phyloP scores from a whole-genome alignment of 2,888 invertebrate genomes.

The Hyalella azteca region DNA sequence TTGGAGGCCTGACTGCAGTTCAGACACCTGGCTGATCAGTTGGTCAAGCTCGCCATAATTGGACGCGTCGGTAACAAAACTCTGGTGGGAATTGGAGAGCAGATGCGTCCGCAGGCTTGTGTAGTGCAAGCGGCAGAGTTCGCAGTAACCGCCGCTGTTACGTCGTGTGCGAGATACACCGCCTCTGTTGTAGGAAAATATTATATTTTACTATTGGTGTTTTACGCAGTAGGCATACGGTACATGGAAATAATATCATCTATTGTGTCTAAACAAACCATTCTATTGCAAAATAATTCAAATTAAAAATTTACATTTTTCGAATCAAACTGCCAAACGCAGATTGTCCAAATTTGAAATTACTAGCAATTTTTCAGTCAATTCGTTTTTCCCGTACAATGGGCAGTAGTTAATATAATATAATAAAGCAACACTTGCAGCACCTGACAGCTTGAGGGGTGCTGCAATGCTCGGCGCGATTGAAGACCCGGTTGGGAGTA shows the following conservation, averaged over 20 bases:
- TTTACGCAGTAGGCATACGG: too few relatives aligned
- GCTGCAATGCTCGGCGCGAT: not conserved
- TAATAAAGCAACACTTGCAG: not conserved
- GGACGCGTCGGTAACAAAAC: conserved; percentile 49
- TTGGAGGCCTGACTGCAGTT: not conserved
- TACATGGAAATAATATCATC: too few relatives aligned
- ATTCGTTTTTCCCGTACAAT: too few relatives aligned
- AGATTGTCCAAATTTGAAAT: too few relatives aligned
- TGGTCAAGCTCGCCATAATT: conserved; percentile 55
- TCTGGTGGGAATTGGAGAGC: conserved; percentile 46
- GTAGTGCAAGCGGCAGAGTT: conserved; percentile 50
- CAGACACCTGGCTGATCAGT: conserved; percentile 39
- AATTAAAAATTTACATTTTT: too few relatives aligned
- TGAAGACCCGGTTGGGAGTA: not conserved
- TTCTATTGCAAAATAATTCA: too few relatives aligned
- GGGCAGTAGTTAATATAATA: too few relatives aligned
- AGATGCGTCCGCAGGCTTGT: conserved; percentile 48
- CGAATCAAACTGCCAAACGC: too few relatives aligned
- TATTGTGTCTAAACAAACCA: too few relatives aligned
- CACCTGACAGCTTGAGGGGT: conserved; percentile 10
- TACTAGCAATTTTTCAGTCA: too few relatives aligned
- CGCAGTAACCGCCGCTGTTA: conserved; percentile 55
- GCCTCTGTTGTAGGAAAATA: too few relatives aligned
- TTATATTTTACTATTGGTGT: too few relatives aligned
- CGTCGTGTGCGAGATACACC: not conserved